Base-by-base conservation (phyloP, 2,888 invertebrate species). In the Trichacis sp. region DNA sequence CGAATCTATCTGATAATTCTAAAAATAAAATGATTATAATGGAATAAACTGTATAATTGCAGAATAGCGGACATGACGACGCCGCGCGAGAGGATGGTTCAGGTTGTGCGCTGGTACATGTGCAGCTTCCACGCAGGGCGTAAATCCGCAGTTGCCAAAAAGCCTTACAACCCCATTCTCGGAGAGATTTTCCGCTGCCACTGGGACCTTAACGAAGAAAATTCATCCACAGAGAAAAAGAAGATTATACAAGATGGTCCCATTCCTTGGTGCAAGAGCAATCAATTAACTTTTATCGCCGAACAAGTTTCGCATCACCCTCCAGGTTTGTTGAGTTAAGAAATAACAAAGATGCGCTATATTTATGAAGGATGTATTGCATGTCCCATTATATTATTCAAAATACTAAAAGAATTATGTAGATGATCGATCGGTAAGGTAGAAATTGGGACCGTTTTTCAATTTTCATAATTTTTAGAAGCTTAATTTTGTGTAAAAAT, bases 241-340 rank as follows among this genome's bases (percentile, higher is more conserved):
- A 79, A 80, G 57, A 49, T 70, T 18, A 90, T 91, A 8, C 85
- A 87, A 8, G 94, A 94, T 76, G 96, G 96, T 0, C 97, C 97
- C 1, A 90, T 97, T 38, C 95, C 96, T 0, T 97, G 97, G 94
- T 95, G 95, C 73, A 89, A 89, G 6, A 89, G 90, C 45, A 91
- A 94, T 86, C 95, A 98, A 82, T 87, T 99, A 8, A 91, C 93
- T 5, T 99, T 99, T 85, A 90, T 98, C 48, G 96, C 99, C 2
- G 99, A 99, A 83, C 99, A 99, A 87, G 98, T 98, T 9, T 98
- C 97, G 6, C 99, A 99, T 87, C 99, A 99, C 87, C 99, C 98
- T 43, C 98, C 98, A 70, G 95, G 94, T 94, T 87, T 85, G 85
- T 80, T 15, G n/a, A n/a, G n/a, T n/a, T n/a, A n/a, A n/a, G n/a